These are phyloP conservation scores for Dynastes tityus DNA, from an alignment of 2,888 invertebrate genomes.

Conservation along the genomic window DNA sequence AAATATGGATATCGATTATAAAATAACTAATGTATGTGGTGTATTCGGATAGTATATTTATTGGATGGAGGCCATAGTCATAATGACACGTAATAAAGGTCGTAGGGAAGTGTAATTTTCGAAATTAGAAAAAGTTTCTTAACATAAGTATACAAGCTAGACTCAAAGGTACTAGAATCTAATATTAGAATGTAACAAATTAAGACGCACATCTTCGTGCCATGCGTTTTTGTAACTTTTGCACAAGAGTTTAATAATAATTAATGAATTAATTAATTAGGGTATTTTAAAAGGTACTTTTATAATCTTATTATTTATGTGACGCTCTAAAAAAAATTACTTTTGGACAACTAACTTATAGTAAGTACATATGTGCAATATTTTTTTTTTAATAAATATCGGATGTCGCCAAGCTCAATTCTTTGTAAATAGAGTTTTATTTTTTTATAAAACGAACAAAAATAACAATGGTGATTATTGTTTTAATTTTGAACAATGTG, in stretches of 20 bases:
- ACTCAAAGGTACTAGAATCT: constrained; percentile 25
- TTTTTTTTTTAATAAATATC: constrained; percentile 24
- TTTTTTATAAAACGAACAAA: constrained; percentile 42
- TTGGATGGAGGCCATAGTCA: constrained; percentile 19
- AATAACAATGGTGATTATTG: constrained; percentile 9
- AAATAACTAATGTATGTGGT: constrained; percentile 27
- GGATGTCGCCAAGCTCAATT: constrained; percentile 42
- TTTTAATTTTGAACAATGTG: constrained; percentile 30
- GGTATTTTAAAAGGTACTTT: constrained; percentile 39
- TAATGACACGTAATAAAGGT: constrained; percentile 4
- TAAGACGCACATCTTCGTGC: constrained; percentile 41
- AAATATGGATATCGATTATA: constrained; percentile 28
- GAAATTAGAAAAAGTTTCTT: constrained; percentile 8
- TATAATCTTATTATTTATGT: constrained; percentile 35
- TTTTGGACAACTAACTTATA: constrained; percentile 34
- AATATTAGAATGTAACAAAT: constrained; percentile 37
- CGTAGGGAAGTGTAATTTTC: constrained; percentile 1
- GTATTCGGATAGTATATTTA: constrained; percentile 22
- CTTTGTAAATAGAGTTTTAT: constrained; percentile 47
- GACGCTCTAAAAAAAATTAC: constrained; percentile 36
- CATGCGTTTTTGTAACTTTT: constrained; percentile 45
- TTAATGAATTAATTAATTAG: constrained; percentile 11
- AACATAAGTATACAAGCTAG: constrained; percentile 21
- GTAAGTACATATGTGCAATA: constrained; percentile 41
- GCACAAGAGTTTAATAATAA: constrained; percentile 41